Conservation (phyloP, 1,140 invertebrate genomes). For the Brachionus plicatilis region DNA sequence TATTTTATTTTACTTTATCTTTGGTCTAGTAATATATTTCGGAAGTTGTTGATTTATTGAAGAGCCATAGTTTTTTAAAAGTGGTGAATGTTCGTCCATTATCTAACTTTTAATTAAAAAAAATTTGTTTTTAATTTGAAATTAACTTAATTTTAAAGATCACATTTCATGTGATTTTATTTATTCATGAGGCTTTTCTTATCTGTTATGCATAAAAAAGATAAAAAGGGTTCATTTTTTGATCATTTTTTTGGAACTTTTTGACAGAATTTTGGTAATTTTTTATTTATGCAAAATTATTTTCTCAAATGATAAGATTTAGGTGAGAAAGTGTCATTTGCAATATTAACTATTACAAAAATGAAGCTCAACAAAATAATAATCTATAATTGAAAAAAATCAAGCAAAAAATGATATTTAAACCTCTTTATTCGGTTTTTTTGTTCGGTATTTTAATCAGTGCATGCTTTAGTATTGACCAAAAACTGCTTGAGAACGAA, state of each 20-base stretch:
- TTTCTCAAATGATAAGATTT: neutral
- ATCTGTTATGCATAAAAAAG: neutral
- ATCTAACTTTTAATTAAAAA: neutral
- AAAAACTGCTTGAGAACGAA: neutral
- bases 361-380: neutral
- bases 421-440: neutral
- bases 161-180: neutral
- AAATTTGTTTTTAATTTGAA: neutral
- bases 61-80: neutral
- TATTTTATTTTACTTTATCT: neutral
- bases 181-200: neutral
- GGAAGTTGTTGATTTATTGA: neutral
- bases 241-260: neutral
- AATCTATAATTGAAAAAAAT: neutral
- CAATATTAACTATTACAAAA: neutral
- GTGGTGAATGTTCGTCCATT: neutral
- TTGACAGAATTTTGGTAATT: neutral
- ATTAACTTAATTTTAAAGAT: slow-evolving; percentile 3
- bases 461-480: neutral
- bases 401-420: neutral
- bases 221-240: neutral
- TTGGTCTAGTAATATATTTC: neutral
- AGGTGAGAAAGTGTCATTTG: slow-evolving; percentile 23
- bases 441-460: neutral
- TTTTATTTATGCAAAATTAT: neutral